Conservation (phyloP, 2,113 vertebrate species). For the Osmerus mordax region DNA sequence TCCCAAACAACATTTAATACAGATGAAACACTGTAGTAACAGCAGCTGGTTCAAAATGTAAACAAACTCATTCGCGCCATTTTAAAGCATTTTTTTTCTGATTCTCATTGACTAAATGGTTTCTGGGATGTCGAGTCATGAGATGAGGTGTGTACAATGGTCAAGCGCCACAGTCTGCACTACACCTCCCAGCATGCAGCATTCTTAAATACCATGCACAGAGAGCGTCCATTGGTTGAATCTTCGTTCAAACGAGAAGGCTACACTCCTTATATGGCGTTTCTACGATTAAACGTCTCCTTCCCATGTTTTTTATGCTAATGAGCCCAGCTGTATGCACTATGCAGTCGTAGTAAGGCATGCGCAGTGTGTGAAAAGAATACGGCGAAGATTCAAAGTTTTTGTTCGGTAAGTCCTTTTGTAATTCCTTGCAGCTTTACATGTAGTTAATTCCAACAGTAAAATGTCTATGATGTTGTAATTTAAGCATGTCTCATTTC, state of each 20-base stretch:
- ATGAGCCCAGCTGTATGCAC: conserved; percentile 70
- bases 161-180: conserved; percentile 13
- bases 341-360: conserved; percentile 64
- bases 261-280: conserved; percentile 71
- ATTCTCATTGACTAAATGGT: conserved; percentile 8
- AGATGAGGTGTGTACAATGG: neutral
- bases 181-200: conserved; percentile 62
- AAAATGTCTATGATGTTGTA: no score
- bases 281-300: conserved; percentile 39
- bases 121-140: conserved; percentile 58
- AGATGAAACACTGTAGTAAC: neutral
- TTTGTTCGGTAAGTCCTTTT: conserved; percentile 71
- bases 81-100: conserved; percentile 44
- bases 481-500: neutral
- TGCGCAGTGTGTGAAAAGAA: conserved; percentile 68
- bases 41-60: conserved; percentile 42
- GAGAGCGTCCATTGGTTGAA: conserved; percentile 57
- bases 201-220: conserved; percentile 7
- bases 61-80: conserved; percentile 73
- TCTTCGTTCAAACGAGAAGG: conserved; percentile 59
- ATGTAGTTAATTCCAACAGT: neutral
- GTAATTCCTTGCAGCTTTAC: conserved; percentile 23
- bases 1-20: neutral
- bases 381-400: conserved; percentile 75
- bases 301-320: conserved; percentile 67